Base-by-base conservation (phyloP, 2,113 vertebrate genomes). In the Coregonus clupeaformis region DNA sequence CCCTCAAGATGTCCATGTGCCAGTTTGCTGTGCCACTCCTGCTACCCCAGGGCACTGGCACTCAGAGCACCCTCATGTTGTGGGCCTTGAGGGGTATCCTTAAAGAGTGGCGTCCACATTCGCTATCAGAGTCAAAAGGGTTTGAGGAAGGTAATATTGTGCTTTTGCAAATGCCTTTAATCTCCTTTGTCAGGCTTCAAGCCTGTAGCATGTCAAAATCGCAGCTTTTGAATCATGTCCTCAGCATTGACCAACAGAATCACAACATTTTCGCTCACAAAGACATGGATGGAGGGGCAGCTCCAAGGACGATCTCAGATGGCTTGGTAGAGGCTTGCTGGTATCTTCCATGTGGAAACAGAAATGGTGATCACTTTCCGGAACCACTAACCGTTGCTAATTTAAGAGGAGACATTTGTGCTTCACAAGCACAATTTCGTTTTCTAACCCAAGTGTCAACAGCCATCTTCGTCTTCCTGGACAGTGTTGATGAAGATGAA, bases 101-200 rank as follows among this genome's bases (percentile, higher is more conserved):
- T 57, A 87, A 88, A 81, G 82, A 84, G 18, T 89, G 77, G 79
- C 1, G 71, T 25, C 52, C 80, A 11, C 82, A 75, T 22, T 45
- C 80, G 0, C 52, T 75, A 49, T 81, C 27, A 66, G 78, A 85
- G 4, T 66, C 82, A n/a, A 77, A 6, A 18, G 71, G 49, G 1
- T 91, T 86, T 75, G 71, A 64, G 6, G 88, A 91, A 42, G 14
- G 79, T 0, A 83, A 45, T 55, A 84, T 94, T 72, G 81, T 85
- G 22, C 52, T 80, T 60, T 67, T 83, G 52, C 0, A 87, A 1
- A 63, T 88, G 0, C 92, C 82, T 11, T 82, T 83, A 5, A 78
- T 74, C 12, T 94, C 93, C 13, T 95, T 95, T 85, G 92, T 94
- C 20, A 89, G 89, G 13, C 59, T 95, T 13, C 87, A 90, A 9